Conservation (phyloP, 2,113 vertebrate species). For the Mustela lutreola region DNA sequence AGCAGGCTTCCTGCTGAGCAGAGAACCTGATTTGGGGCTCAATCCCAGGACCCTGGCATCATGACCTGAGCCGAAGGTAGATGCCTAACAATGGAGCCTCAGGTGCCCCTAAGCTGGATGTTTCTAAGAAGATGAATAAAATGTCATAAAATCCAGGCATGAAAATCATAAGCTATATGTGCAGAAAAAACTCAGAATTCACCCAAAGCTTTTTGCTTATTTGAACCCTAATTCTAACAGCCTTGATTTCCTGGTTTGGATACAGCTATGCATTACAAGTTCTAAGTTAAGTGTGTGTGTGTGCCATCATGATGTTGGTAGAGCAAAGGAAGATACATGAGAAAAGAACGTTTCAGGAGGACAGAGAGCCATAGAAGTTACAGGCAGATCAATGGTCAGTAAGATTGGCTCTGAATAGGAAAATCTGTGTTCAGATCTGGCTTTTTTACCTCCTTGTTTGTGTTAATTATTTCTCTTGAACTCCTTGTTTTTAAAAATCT, state of each 20-base stretch:
- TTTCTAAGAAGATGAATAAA: neutral
- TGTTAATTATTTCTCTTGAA: neutral
- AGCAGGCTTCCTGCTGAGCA: no score
- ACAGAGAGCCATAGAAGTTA: neutral
- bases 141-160: neutral
- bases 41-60: no score
- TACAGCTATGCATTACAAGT: neutral
- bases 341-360: neutral
- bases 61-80: no score
- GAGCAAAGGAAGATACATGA: neutral
- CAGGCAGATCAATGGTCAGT: neutral
- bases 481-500: neutral
- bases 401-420: neutral
- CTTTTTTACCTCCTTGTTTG: neutral
- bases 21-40: no score
- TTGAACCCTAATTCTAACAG: neutral
- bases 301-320: neutral
- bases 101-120: neutral
- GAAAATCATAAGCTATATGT: neutral
- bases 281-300: neutral
- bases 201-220: neutral
- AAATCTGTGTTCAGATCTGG: neutral
- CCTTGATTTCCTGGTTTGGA: neutral
- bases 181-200: neutral
- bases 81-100: no score